Percentiles rank a stretch among this genome's conserved stretches.
phyloP scores from a whole-genome alignment of 2,113 vertebrate genomes.

The Bufo bufo region DNA sequence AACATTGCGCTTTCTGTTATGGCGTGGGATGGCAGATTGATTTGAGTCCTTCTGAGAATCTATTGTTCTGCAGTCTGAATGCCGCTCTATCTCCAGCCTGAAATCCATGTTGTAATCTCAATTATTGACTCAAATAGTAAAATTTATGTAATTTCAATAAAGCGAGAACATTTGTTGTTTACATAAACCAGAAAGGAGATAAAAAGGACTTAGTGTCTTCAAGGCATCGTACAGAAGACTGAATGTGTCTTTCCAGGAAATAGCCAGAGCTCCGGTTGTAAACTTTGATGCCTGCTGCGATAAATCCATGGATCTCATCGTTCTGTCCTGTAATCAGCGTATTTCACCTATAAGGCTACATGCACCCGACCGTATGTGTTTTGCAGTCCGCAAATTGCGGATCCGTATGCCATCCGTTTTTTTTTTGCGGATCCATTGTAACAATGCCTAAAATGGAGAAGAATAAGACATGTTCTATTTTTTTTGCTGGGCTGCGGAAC shows the following conservation, averaged over 20 bases:
- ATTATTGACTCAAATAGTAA: neutral
- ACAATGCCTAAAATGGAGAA: no score
- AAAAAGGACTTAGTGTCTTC: neutral
- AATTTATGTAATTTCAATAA: neutral
- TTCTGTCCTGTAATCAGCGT: neutral
- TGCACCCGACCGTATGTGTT: no score
- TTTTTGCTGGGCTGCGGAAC: no score
- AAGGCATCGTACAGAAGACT: neutral
- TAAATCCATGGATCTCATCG: neutral
- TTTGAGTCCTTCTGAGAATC: neutral
- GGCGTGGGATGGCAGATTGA: neutral
- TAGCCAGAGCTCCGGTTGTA: neutral
- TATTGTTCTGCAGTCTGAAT: neutral
- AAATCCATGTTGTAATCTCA: neutral
- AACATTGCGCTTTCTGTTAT: neutral
- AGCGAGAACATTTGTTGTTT: neutral
- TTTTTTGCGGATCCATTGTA: no score
- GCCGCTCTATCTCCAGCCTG: no score
- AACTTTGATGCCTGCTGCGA: neutral
- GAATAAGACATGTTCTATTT: no score
- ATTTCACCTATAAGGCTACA: neutral
- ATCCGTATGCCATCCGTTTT: no score
- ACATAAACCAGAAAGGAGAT: neutral
- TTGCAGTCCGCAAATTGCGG: no score
- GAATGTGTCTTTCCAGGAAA: conserved; percentile 13